Evolutionary conservation across 2,888 invertebrate species (phyloP), one percentile per base, ranked within the genome.

Genomic region (Caradrina kadenii): DNA sequence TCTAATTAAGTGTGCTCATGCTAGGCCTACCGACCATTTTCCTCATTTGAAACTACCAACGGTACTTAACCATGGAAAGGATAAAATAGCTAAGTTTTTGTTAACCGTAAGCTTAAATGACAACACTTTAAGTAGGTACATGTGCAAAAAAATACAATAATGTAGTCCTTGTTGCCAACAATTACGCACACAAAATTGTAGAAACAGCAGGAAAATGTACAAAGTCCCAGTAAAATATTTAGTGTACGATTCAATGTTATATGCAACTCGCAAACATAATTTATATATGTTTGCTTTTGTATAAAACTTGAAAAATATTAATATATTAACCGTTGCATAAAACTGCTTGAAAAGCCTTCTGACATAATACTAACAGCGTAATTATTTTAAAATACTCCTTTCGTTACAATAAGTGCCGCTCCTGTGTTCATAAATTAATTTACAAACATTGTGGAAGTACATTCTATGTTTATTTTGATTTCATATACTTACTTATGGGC

Each of bases 291-390:
- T 66, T 52, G n/a, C 11, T 39, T 35, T 69, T 68, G 49, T 75
- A 68, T 75, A 72, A 75, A 66, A 53, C 19, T 72, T 75, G 22
- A 60, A 72, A 72, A 76, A 75, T 72, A 72, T 59, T 22, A 67
- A 31, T 3, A 31, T 59, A 17, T 61, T 53, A 26, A 54, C 22
- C 26, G 35, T 63, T 75, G 48, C 58, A 64, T 52, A 48, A 26
- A 26, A 66, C 53, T 54, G 49, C 17, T 66, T 66, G 48, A 56
- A 65, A 71, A 71, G 53, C 56, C 56, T 15, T 53, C 19, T 62
- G 61, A 49, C 42, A 26, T 59, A 50, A 42, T 52, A 39, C 21
- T 60, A 59, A 48, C 48, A 76, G 39, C 17, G 13, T 50, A n/a
- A n/a, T n/a, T n/a, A 45, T 60, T 42, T 45, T 5, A 45, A 58